Conservation (phyloP, 2,888 invertebrate genomes). For the Esperia sulphurella region DNA sequence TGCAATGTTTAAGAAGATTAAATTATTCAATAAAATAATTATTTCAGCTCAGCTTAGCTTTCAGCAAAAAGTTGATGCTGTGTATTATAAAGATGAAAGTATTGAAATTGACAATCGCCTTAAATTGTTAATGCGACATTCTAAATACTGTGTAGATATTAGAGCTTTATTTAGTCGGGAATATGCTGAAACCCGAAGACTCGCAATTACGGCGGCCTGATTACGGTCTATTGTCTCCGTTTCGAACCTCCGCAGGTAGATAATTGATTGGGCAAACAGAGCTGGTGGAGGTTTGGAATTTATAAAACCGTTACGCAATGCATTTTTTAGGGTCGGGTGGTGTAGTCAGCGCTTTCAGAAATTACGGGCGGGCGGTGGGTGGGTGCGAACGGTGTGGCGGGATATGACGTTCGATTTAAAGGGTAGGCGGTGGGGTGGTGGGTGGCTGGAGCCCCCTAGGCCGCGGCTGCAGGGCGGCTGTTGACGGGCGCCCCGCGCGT, state of each 20-base stretch:
- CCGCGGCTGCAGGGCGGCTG: constrained; percentile 70
- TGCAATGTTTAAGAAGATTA: neutral
- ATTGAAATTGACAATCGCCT: too few relatives aligned
- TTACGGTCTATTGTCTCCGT: constrained; percentile 32
- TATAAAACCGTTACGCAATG: constrained; percentile 77
- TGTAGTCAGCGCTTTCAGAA: constrained; percentile 75
- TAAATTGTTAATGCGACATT: too few relatives aligned
- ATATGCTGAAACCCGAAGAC: constrained; percentile 14
- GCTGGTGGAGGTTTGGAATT: constrained; percentile 37
- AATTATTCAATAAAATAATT: neutral
- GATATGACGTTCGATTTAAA: constrained; percentile 79
- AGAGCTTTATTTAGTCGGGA: constrained; percentile 5
- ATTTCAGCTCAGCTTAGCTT: too few relatives aligned
- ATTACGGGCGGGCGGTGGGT: constrained; percentile 58
- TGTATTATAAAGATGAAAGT: too few relatives aligned
- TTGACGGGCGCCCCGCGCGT: constrained; percentile 78
- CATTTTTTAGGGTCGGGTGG: constrained; percentile 75
- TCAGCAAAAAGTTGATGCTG: too few relatives aligned
- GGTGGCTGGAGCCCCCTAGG: constrained; percentile 30
- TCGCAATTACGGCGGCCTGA: constrained; percentile 23
- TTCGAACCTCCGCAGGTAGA: constrained; percentile 46
- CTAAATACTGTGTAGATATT: too few relatives aligned
- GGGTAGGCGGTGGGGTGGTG: constrained; percentile 56
- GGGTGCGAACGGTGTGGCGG: constrained; percentile 61
- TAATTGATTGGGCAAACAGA: constrained; percentile 73